Base-by-base conservation (phyloP, 2,797 vertebrate species). In the Peromyscus melanophrys region DNA sequence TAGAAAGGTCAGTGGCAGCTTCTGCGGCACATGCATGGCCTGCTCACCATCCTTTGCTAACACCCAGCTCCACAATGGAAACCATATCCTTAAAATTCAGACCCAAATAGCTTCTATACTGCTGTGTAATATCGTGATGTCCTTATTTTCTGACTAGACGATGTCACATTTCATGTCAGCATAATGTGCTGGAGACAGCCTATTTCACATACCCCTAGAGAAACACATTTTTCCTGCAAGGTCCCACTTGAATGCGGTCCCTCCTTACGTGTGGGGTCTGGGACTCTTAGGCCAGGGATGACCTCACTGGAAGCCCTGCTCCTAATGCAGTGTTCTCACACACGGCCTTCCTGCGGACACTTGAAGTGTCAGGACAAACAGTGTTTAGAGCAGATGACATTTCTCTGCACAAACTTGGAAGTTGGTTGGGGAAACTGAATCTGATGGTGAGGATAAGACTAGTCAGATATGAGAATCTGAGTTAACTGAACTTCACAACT, bases 131-230 rank as follows among this genome's bases (percentile, higher is more conserved):
- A 59, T 13, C 0, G 0, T 11, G 27, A 34, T 27, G 27, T 34
- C 31, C 29, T 93, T 91, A 21, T 93, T 96, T 88, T 88, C 89
- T 85, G 49, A 89, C 43, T 87, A 59, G 14, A 89, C 0, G 1
- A 71, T 21, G 27, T 75, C 43, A 46, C 57, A 40, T 88, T 90
- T 89, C 5, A 37, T 11, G 49, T 71, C 46, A 57, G 57, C n/a
- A 9, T 67, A 87, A 67, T 31, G 49, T 8, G 46, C 34, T 12
- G 59, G 29, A 73, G 90, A 67, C 12, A 87, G 21, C 83, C 83
- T 81, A 85, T 43, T 34, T 83, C 61, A 67, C 37, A 69, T 11
- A 65, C 37, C 89, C 13, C 46, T 31, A 75, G 14, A 55, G 31
- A 77, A 19, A 75, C 65, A 90, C 69, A 46, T 52, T 65, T 67